Evolutionary conservation across 2,113 vertebrate species (phyloP), one percentile per base, ranked within the genome.

Genomic region (Dromas ardeola): DNA sequence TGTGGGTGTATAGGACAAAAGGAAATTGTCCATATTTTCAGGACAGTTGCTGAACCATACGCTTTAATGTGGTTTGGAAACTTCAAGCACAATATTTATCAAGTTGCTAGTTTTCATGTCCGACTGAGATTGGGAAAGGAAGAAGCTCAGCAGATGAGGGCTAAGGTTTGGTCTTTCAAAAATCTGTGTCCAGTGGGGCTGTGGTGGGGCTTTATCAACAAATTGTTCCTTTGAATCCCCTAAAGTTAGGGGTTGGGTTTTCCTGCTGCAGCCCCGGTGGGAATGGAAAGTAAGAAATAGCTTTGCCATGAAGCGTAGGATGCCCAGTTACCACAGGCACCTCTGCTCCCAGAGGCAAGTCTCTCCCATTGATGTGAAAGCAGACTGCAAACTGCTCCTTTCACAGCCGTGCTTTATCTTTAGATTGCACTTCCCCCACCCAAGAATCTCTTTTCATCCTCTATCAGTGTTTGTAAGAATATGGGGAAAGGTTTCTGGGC

Each of bases 51-150:
- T 77, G 82, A 84, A 50, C 67, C 79, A 84, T 76, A 40, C 12
- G 20, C 88, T 83, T 91, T 93, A 67, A 85, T 93, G 94, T 95
- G 86, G 93, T 80, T 91, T 95, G 83, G 90, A 95, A 94, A 94
- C 62, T 90, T 86, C n/a, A 71, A 71, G 86, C 63, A 65, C 49
- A 59, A 47, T 94, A 42, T 94, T 92, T 89, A 86, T 97, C 81
- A 83, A 49, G 70, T 91, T 49, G 47, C 77, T 95, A 34, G 45
- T 77, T 96, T 96, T 94, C 80, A 58, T 86, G 72, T 96, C 45
- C 2, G 1, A 65, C 53, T 84, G 91, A 90, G 88, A 94, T 45
- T 96, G 79, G 88, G 94, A 97, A 97, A 98, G 96, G 97, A 97
- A 96, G 95, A 90, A 71, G 66, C 58, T 94, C 6, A 30, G 90